Percentiles rank a stretch among this genome's conserved stretches.
These are phyloP conservation scores for Cepaea hortensis DNA, from an alignment of 2,888 invertebrate genomes.

Conservation along the genomic window DNA sequence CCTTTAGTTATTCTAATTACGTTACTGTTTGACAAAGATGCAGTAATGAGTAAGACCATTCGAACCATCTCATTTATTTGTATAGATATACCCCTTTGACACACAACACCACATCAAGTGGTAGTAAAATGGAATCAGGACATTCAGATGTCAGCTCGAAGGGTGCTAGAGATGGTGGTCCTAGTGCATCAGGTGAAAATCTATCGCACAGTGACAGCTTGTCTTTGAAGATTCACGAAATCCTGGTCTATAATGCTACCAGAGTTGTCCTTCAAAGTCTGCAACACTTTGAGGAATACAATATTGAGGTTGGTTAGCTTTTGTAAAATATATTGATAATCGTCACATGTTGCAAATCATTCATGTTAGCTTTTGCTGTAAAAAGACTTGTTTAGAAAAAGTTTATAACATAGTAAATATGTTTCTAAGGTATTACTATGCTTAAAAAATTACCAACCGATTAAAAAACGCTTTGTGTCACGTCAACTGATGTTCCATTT, in stretches of 20 bases:
- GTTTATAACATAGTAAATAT: too few species aligned
- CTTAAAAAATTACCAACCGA: too few species aligned
- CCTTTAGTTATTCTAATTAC: too few species aligned
- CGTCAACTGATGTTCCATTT: too few species aligned
- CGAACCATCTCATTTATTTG: neutral
- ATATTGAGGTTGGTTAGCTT: conserved; percentile 67
- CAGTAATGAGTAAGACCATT: too few species aligned
- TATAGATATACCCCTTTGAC: neutral
- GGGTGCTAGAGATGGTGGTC: neutral
- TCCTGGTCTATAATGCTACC: conserved; percentile 61
- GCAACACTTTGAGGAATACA: conserved; percentile 73
- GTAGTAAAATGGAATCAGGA: neutral
- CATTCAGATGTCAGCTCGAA: neutral
- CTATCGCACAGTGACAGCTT: conserved; percentile 9
- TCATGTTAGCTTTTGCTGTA: too few species aligned
- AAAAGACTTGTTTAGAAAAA: too few species aligned
- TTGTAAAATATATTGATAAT: neutral
- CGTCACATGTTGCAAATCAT: neutral
- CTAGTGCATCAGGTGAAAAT: conserved; percentile 3
- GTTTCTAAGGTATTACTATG: too few species aligned
- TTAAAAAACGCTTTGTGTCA: too few species aligned
- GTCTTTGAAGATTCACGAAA: conserved; percentile 45
- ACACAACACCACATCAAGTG: neutral
- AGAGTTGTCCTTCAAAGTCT: conserved; percentile 67
- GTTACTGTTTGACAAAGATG: too few species aligned